Conservation (phyloP, 2,797 vertebrate species). For the Epinephelus malabaricus region DNA sequence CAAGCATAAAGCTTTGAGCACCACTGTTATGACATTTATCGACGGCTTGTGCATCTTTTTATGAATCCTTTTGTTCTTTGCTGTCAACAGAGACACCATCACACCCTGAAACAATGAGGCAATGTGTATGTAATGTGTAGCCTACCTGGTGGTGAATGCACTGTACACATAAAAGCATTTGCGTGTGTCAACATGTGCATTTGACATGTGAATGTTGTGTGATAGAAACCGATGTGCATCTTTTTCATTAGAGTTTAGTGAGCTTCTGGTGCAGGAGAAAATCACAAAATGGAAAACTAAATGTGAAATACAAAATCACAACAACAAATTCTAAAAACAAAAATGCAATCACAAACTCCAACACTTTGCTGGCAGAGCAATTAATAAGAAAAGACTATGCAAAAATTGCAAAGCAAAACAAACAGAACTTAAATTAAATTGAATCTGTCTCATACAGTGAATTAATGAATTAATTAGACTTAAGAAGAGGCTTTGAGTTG, state of each 20-base stretch:
- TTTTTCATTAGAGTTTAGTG: slow-evolving; percentile 6
- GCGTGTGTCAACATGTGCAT: neutral
- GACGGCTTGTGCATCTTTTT: slow-evolving; percentile 32
- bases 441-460: slow-evolving; percentile 47
- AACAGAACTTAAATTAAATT: slow-evolving; percentile 46
- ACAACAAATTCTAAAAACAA: slow-evolving; percentile 17
- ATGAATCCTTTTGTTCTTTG: slow-evolving; percentile 36
- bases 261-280: slow-evolving; percentile 3
- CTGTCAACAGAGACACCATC: slow-evolving; percentile 9
- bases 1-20: slow-evolving; percentile 37
- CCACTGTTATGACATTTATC: slow-evolving; percentile 37
- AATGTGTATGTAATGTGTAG: neutral
- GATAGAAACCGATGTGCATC: neutral
- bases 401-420: slow-evolving; percentile 40
- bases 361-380: slow-evolving; percentile 38
- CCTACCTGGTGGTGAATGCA: neutral
- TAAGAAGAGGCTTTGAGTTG: slow-evolving; percentile 9
- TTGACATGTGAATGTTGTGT: neutral
- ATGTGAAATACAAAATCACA: slow-evolving; percentile 18
- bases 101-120: neutral
- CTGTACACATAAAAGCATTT: neutral
- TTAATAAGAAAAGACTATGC: slow-evolving; percentile 35
- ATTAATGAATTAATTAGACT: slow-evolving; percentile 34
- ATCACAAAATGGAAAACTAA: slow-evolving; percentile 13
- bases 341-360: slow-evolving; percentile 43